These are phyloP conservation scores for Tupaia chinensis DNA, from an alignment of 2,113 vertebrate species.

Conservation along the genomic window DNA sequence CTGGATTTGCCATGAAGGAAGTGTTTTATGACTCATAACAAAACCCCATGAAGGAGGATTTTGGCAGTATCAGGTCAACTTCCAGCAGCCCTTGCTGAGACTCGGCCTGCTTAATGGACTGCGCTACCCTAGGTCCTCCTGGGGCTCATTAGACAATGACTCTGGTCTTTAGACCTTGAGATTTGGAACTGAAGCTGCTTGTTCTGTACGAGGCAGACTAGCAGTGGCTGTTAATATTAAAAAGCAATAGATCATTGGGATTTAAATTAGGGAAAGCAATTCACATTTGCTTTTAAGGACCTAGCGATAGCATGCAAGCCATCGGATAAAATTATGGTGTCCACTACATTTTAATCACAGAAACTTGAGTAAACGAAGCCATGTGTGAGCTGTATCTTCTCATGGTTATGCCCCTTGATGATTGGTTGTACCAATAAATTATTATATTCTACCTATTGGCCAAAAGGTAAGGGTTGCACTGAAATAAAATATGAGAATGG, in stretches of 20 bases:
- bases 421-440: background rate
- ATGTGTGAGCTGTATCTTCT: background rate
- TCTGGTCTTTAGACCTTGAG: slow-evolving; percentile 57
- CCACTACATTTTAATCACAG: slow-evolving; percentile 10
- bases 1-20: slow-evolving; percentile 24
- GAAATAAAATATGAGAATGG: background rate
- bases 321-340: background rate
- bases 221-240: slow-evolving; percentile 54
- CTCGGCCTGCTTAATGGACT: slow-evolving; percentile 60
- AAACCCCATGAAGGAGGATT: slow-evolving; percentile 48
- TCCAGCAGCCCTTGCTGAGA: slow-evolving; percentile 54
- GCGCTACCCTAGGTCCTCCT: slow-evolving; percentile 20
- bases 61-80: slow-evolving; percentile 40
- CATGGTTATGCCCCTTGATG: background rate
- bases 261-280: slow-evolving; percentile 46
- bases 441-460: background rate
- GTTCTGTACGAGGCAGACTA: slow-evolving; percentile 31
- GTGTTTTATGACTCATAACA: slow-evolving; percentile 51
- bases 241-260: slow-evolving; percentile 45
- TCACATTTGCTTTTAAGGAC: slow-evolving; percentile 35
- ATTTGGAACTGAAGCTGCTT: slow-evolving; percentile 60
- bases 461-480: background rate
- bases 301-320: background rate
- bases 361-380: slow-evolving; percentile 12
- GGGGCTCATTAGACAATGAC: slow-evolving; percentile 53